Conservation (phyloP, 2,113 vertebrate genomes). For the Eudyptes chrysolophus region DNA sequence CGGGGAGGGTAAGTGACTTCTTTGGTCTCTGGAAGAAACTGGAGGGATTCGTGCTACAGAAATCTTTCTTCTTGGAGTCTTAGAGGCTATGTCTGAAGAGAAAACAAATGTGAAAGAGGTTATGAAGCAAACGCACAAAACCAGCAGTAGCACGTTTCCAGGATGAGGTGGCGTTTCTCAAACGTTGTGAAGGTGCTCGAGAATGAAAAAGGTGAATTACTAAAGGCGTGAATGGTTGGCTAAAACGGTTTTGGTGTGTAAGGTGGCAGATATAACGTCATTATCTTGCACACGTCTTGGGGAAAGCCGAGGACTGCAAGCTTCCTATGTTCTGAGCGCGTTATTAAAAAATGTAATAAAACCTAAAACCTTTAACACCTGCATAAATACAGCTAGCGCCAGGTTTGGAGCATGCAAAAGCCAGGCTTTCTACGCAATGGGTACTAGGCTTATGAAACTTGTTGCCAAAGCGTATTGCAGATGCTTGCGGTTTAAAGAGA, state of each 20-base stretch:
- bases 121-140: background rate
- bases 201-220: background rate
- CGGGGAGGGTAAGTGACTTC: background rate
- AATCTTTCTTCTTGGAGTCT: background rate
- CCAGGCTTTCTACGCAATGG: background rate
- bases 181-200: background rate
- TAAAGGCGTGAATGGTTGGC: background rate
- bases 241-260: background rate
- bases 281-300: background rate
- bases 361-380: background rate
- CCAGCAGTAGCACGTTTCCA: accelerated
- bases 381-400: background rate
- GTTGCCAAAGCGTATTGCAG: background rate
- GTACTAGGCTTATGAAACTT: background rate
- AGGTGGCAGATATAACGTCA: background rate
- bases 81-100: background rate
- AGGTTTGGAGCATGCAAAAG: background rate
- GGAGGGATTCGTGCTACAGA: background rate
- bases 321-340: background rate
- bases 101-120: background rate
- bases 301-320: background rate
- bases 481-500: background rate
- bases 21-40: background rate
- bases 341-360: background rate
- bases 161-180: background rate